Conservation (phyloP, 1,140 invertebrate species). For the Drosophila mojavensis region DNA sequence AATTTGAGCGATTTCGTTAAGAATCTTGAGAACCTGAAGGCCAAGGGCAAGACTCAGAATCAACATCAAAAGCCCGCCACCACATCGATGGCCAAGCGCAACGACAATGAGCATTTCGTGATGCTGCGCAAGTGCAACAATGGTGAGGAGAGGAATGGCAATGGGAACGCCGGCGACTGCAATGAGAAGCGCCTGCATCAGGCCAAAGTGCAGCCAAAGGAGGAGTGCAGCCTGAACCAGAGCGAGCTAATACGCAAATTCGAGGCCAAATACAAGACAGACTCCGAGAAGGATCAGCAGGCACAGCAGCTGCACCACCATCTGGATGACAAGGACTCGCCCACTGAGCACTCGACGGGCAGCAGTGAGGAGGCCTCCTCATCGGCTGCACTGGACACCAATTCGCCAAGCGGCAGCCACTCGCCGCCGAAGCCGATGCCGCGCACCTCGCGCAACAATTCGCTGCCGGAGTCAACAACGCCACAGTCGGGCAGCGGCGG, state of each 20-base stretch:
- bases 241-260: slow-evolving; percentile 76
- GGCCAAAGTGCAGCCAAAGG: slow-evolving; percentile 7
- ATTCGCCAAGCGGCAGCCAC: slow-evolving; percentile 65
- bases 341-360: slow-evolving; percentile 73
- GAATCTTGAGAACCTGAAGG: slow-evolving; percentile 83
- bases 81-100: slow-evolving; percentile 48
- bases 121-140: slow-evolving; percentile 69
- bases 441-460: slow-evolving; percentile 87
- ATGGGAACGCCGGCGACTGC: slow-evolving; percentile 45
- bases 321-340: slow-evolving; percentile 73
- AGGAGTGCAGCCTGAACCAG: slow-evolving; percentile 57
- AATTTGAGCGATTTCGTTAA: slow-evolving; percentile 83
- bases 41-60: slow-evolving; percentile 44
- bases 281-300: slow-evolving; percentile 70
- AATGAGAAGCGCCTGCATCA: slow-evolving; percentile 27
- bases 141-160: slow-evolving; percentile 70
- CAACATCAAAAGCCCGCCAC: slow-evolving; percentile 35
- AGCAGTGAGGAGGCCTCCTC: slow-evolving; percentile 77
- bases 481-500: slow-evolving; percentile 19
- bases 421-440: slow-evolving; percentile 91
- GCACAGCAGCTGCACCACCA: slow-evolving; percentile 12
- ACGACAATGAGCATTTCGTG: slow-evolving; percentile 69
- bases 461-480: slow-evolving; percentile 85
- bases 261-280: slow-evolving; percentile 80
- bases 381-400: slow-evolving; percentile 53